Conservation (phyloP, 2,888 invertebrate genomes). For the Hydrotaea diabolus region DNA sequence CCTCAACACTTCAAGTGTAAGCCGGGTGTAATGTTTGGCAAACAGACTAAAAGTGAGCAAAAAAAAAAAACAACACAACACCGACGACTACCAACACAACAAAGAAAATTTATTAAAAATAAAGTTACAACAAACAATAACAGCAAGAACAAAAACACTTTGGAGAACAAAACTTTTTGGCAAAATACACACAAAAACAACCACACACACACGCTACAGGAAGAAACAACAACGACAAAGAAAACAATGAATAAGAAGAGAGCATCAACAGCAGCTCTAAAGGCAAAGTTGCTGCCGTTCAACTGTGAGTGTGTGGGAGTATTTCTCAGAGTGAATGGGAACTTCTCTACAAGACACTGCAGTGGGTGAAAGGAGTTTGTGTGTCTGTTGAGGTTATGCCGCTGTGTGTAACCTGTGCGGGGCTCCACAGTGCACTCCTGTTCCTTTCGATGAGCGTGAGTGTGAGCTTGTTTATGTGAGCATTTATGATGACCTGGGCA, state of each 20-base stretch:
- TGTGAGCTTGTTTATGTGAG: background rate
- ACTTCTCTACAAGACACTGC: too few species aligned
- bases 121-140: conserved; percentile 1
- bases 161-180: background rate
- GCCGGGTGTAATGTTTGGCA: conserved; percentile 27
- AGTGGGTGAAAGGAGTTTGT: too few species aligned
- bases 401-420: too few species aligned
- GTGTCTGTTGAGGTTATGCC: too few species aligned
- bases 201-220: too few species aligned
- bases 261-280: conserved; percentile 18
- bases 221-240: background rate
- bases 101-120: conserved; percentile 35
- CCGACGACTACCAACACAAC: too few species aligned
- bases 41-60: conserved; percentile 6
- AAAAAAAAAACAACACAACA: background rate
- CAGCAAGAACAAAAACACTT: background rate
- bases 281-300: background rate
- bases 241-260: conserved; percentile 28
- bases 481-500: background rate
- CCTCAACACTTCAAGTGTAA: background rate
- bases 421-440: background rate
- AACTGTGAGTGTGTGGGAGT: background rate
- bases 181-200: too few species aligned
- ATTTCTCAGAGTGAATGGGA: background rate
- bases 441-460: background rate